These are phyloP conservation scores for Epizoanthus stellaris DNA, from an alignment of 92 coral and sea anemone genomes.

Conservation along the genomic window DNA sequence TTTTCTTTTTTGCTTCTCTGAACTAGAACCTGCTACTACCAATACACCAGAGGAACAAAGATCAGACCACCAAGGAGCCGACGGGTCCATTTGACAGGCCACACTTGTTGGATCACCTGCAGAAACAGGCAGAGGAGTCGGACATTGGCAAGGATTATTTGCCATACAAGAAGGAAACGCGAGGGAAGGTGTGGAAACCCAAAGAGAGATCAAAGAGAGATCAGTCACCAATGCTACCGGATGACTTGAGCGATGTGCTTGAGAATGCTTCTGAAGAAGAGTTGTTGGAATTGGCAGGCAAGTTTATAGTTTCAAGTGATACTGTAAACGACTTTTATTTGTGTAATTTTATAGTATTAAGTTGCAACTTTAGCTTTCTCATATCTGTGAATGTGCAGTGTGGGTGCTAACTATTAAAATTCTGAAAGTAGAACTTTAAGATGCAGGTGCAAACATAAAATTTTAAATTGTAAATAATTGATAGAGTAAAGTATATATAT, in stretches of 20 bases:
- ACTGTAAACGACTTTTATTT: too few relatives aligned
- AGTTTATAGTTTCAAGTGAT: not conserved
- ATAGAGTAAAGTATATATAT: too few relatives aligned
- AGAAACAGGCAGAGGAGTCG: conserved; percentile 85
- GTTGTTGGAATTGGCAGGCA: conserved; percentile 93
- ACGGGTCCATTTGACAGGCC: conserved; percentile 86
- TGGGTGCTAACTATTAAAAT: too few relatives aligned
- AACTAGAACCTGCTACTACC: conserved; percentile 86
- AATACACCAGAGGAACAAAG: conserved; percentile 73
- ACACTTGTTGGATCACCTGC: conserved; percentile 82
- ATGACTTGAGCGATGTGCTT: conserved; percentile 88
- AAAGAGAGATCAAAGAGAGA: conserved; percentile 65
- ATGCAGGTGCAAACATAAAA: too few relatives aligned
- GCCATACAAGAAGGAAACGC: conserved; percentile 95
- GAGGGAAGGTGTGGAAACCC: conserved; percentile 87
- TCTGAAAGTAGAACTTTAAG: too few relatives aligned
- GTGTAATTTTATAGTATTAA: too few relatives aligned
- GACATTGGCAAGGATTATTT: conserved; percentile 79
- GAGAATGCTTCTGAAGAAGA: conserved; percentile 97
- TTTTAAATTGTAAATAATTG: not conserved
- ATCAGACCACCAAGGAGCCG: conserved; percentile 81
- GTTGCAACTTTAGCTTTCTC: too few relatives aligned
- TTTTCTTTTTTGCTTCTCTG: not conserved
- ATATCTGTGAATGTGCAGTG: too few relatives aligned
- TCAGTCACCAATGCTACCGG: conserved; percentile 79